Evolutionary conservation across 1,140 invertebrate genomes (phyloP).

Genomic region (Mylabris phalerata): DNA sequence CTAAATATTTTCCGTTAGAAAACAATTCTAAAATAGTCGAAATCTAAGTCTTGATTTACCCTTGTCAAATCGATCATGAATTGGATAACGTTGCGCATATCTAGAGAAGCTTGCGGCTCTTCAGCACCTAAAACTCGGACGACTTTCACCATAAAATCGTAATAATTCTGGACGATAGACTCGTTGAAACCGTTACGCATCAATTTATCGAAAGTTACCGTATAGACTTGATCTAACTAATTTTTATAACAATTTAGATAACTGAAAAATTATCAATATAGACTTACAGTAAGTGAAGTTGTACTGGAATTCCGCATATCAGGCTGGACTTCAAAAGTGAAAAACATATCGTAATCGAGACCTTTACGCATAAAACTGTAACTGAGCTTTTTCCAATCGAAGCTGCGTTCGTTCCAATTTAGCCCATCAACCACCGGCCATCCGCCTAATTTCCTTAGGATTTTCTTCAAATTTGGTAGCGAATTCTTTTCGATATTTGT

Average conservation of each 20-base stretch:
- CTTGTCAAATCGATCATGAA: constrained; percentile 92
- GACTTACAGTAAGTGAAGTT: constrained; percentile 78
- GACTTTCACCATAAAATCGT: constrained; percentile 80
- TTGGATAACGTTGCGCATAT: constrained; percentile 74
- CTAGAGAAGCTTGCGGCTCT: constrained; percentile 54
- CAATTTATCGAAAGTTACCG: constrained; percentile 85
- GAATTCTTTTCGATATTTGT: constrained; percentile 67
- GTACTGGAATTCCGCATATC: constrained; percentile 87
- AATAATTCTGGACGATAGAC: constrained; percentile 71
- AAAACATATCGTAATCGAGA: constrained; percentile 83
- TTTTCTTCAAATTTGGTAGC: constrained; percentile 58
- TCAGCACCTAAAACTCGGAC: constrained; percentile 82
- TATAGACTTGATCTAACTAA: constrained; percentile 85
- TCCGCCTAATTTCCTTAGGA: constrained; percentile 73
- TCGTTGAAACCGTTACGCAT: constrained; percentile 75
- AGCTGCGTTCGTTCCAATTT: constrained; percentile 58
- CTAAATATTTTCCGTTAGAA: constrained; percentile 42
- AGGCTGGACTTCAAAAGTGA: constrained; percentile 84
- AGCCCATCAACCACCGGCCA: constrained; percentile 83
- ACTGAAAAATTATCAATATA: background rate
- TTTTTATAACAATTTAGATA: constrained; percentile 4
- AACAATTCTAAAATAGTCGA: background rate
- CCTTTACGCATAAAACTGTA: constrained; percentile 72
- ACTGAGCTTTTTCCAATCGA: constrained; percentile 72
- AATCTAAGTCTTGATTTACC: constrained; percentile 49